These are phyloP conservation scores for Rattus rattus DNA, from an alignment of 2,113 vertebrate genomes.

Conservation along the genomic window DNA sequence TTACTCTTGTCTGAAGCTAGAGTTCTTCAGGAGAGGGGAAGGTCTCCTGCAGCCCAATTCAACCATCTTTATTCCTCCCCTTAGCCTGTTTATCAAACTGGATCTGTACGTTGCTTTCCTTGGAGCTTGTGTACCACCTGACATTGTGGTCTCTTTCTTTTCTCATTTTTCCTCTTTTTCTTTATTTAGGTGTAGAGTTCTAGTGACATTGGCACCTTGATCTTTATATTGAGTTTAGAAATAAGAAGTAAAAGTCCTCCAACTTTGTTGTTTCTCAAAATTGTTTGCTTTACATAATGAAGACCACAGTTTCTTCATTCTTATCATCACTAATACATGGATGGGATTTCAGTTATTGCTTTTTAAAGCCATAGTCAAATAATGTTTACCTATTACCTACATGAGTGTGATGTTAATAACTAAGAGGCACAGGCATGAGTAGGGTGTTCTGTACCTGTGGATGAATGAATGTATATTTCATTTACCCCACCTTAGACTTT, in stretches of 20 bases:
- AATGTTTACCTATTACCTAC: background rate
- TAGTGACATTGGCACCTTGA: background rate
- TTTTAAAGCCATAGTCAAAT: constrained; percentile 23
- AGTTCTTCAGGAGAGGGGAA: background rate
- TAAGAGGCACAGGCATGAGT: background rate
- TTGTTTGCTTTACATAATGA: background rate
- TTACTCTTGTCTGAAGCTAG: background rate
- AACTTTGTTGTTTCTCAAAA: background rate
- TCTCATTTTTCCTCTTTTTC: no score
- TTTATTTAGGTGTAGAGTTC: background rate
- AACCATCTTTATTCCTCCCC: background rate
- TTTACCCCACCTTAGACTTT: background rate
- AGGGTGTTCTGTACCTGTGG: background rate
- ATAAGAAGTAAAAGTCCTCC: background rate
- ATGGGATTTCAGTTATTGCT: constrained; percentile 27
- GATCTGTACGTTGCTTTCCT: background rate
- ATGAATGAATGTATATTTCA: background rate
- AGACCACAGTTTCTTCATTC: background rate
- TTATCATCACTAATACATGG: background rate
- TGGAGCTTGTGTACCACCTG: background rate
- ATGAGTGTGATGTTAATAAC: background rate
- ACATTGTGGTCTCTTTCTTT: background rate
- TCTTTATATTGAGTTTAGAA: background rate
- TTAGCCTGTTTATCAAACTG: background rate
- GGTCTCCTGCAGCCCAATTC: background rate